Evolutionary conservation across 2,797 vertebrate genomes (phyloP), one percentile per base, ranked within the genome.

Genomic region (Otolemur crassicaudatus): DNA sequence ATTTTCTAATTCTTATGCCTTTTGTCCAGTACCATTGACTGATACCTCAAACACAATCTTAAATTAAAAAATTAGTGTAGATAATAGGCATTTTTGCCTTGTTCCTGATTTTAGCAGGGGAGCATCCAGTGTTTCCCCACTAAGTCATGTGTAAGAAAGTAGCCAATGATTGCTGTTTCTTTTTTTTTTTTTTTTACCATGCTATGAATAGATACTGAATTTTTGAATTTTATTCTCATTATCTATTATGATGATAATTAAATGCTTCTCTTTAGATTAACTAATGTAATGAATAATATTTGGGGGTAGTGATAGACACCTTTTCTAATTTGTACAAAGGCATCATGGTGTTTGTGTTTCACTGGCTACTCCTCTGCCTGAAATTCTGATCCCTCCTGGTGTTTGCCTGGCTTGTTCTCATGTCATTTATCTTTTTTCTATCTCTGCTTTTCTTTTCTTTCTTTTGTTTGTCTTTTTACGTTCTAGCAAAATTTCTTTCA

Each of bases 1-100:
- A 5, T 31, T 90, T 93, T 73, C 3, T 75, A 80, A 65, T 97
- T 73, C 20, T 87, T 87, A 25, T 53, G 29, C 20, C 46, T 73
- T 37, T 60, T 75, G 2, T 63, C 58, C 67, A 80, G 22, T 90
- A 63, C 70, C 20, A 37, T 27, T 92, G 70, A 11, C 60, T 69
- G 65, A 46, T 77, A 31, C 46, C 69, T 70, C 40, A 89, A 91
- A 76, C 27, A 61, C 46, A 37, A 25, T 65, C 76, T 53, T 91
- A 65, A 75, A 82, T 60, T 60, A 7, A 65, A 75, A 82, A 43
- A 67, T 9, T 87, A 88, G 49, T 23, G 11, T 72, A 53, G 75
- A 46, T 34, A 75, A 53, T 53, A 20, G 2, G 49, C 49, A 49
- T 49, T 49, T 49, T 49, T 49, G 49, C 49, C 49, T 49, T 49